These are phyloP conservation scores for Petrocephalus schoutedeni DNA, from an alignment of 2,797 vertebrate genomes.

Conservation along the genomic window DNA sequence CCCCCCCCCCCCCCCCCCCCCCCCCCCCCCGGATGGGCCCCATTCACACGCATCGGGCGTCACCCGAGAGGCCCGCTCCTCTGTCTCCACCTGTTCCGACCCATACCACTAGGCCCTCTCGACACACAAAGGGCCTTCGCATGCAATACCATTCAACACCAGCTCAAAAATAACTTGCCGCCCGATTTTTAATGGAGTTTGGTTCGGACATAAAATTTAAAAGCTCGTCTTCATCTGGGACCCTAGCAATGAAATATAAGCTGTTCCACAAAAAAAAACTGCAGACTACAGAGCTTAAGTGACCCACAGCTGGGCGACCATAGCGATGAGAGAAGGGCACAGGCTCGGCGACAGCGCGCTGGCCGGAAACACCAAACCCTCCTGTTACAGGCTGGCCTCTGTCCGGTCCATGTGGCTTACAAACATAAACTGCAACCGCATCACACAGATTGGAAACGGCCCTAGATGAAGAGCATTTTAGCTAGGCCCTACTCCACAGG, in stretches of 20 bases:
- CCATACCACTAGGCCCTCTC: background rate
- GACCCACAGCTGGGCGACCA: background rate
- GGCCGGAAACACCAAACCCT: background rate
- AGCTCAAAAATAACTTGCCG: background rate
- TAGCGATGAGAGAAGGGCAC: background rate
- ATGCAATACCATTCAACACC: background rate
- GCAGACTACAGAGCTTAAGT: background rate
- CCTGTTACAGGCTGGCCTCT: background rate
- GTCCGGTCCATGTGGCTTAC: background rate
- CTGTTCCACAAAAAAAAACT: background rate
- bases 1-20: background rate
- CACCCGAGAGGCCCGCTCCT: constrained; percentile 8
- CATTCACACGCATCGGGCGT: constrained; percentile 28
- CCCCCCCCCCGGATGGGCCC: background rate
- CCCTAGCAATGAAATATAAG: background rate
- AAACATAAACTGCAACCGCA: background rate
- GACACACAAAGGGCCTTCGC: background rate
- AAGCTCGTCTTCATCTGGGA: background rate
- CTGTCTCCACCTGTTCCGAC: constrained; percentile 25
- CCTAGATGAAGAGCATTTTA: background rate
- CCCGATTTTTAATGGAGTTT: background rate
- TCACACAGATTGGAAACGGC: background rate
- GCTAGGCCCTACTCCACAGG: background rate
- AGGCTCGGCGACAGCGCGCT: background rate
- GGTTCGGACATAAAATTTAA: background rate